Evolutionary conservation across 1,140 invertebrate genomes (phyloP), one percentile per base, ranked within the genome.

Genomic region (Pseudomyrmex sp.): DNA sequence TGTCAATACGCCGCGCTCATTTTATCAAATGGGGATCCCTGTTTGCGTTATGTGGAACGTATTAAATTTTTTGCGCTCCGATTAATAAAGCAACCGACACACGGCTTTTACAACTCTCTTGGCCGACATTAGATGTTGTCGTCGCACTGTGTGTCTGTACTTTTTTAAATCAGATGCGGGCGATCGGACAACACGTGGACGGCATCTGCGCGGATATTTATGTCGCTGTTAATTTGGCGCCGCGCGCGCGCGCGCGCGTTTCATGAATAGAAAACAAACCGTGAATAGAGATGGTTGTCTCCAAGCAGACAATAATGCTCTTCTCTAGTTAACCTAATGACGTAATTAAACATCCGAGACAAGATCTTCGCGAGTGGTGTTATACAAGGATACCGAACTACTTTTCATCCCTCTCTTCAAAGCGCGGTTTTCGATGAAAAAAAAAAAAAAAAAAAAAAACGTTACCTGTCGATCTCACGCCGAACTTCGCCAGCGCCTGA

Each of bases 401-500:
- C 35, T 35, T 35, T 76, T 54, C 26, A 7, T 2, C 10, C 8
- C 8, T 8, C 26, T 63, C 4, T n/a, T 8, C n/a, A 3, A 20
- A 56, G 44, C 15, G 50, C 18, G 18, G 1, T 69, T 72, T 44
- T 52, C 20, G 50, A 68, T 13, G 35, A 7, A 35, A 5, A 35
- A 2, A 35, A 35, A 35, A 35, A 35, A 35, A 35, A 5, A 35
- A 35, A 35, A 35, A 35, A 35, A 7, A 35, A 7, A 5, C 20
- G 7, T 93, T 93, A 94, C 94, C 93, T 80, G 76, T 50, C 23
- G 86, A 87, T 3, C 89, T 73, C 15, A 88, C 89, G 26, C 93
- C 92, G 5, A 93, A 91, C 80, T 88, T 92, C 4, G 88, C 95
- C 85, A 97, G 95, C 20, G 96, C 96, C 92, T 96, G 95, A 87